Conservation (phyloP, 1,140 invertebrate genomes). For the Halyomorpha halys region DNA sequence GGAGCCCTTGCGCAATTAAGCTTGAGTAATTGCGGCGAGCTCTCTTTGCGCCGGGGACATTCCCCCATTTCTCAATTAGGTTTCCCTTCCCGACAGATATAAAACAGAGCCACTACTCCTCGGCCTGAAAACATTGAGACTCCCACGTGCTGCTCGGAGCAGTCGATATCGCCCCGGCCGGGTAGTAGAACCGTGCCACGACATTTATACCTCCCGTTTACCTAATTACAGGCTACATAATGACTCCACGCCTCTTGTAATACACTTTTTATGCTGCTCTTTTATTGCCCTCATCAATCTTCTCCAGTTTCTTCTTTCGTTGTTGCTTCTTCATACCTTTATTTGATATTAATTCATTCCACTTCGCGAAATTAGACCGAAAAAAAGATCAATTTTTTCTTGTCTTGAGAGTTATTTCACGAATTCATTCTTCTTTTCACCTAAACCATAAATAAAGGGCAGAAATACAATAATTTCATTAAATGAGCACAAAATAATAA, state of each 20-base stretch:
- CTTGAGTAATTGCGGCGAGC: conserved; percentile 6
- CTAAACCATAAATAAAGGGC: no score
- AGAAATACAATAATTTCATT: no score
- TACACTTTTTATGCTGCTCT: background rate
- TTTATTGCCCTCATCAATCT: background rate
- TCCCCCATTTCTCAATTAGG: conserved; percentile 21
- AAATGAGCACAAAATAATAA: no score
- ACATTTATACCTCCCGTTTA: background rate
- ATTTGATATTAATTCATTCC: background rate
- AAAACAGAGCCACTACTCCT: background rate
- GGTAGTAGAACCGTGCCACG: background rate
- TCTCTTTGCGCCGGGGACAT: background rate
- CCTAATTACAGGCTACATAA: background rate
- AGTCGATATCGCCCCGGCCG: background rate
- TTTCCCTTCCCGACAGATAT: background rate
- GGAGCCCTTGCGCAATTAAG: conserved; percentile 1
- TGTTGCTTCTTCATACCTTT: background rate
- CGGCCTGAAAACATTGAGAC: background rate
- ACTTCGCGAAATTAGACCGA: no score
- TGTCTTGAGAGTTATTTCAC: no score
- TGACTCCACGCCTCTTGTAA: background rate
- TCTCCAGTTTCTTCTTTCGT: background rate
- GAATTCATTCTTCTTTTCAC: no score
- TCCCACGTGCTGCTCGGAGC: background rate
- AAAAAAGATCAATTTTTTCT: no score